Conservation (phyloP, 2,797 vertebrate genomes). For the Sebastolobus alascanus region DNA sequence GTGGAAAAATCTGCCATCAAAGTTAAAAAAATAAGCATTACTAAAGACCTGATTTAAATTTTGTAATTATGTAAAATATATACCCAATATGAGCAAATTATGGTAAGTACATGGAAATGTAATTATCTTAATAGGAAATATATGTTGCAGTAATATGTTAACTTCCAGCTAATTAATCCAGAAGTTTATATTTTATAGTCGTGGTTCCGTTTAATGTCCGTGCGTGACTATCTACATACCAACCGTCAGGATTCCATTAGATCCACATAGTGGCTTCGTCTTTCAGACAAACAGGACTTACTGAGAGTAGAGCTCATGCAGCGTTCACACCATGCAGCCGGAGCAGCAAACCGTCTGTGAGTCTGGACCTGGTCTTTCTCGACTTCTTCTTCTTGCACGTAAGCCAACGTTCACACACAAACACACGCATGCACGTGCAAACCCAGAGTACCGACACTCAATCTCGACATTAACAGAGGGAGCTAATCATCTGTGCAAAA, state of each 20-base stretch:
- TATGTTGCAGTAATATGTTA: conserved; percentile 52
- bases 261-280: conserved; percentile 83
- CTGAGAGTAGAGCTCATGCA: conserved; percentile 82
- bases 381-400: conserved; percentile 32
- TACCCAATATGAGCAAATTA: conserved; percentile 44
- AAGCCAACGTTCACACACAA: conserved; percentile 33
- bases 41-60: conserved; percentile 52
- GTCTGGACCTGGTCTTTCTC: conserved; percentile 36
- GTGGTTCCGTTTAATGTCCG: conserved; percentile 34
- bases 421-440: conserved; percentile 54
- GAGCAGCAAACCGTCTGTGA: conserved; percentile 57
- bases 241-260: conserved; percentile 85
- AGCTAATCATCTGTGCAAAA: neutral
- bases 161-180: conserved; percentile 58
- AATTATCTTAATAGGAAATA: conserved; percentile 49
- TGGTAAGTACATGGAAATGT: conserved; percentile 47
- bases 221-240: conserved; percentile 84
- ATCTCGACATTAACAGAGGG: conserved; percentile 34
- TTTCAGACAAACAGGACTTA: conserved; percentile 89
- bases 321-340: conserved; percentile 29
- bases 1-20: conserved; percentile 38
- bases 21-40: conserved; percentile 37
- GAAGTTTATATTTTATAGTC: conserved; percentile 27
- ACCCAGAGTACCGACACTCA: conserved; percentile 67
- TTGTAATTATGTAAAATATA: conserved; percentile 58